Conservation (phyloP, 2,888 invertebrate species). For the Eupithecia exiguata region DNA sequence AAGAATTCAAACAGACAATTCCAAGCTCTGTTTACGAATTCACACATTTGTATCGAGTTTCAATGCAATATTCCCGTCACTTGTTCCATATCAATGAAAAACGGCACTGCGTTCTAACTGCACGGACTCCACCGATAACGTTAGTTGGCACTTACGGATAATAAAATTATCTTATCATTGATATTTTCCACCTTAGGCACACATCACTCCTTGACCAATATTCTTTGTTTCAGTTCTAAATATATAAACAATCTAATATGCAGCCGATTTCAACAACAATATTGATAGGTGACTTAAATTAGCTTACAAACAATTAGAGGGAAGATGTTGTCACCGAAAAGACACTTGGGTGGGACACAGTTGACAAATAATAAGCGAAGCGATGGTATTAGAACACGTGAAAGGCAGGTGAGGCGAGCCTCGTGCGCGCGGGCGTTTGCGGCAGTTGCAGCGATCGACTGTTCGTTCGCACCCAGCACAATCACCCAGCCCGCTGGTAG, state of each 20-base stretch:
- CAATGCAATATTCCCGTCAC: slow-evolving; percentile 53
- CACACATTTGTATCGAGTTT: slow-evolving; percentile 57
- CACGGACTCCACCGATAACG: slow-evolving; percentile 63
- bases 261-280: slow-evolving; percentile 15
- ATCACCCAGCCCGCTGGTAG: slow-evolving; percentile 18
- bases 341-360: slow-evolving; percentile 12
- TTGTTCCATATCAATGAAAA: slow-evolving; percentile 57
- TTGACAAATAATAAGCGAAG: slow-evolving; percentile 7
- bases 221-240: slow-evolving; percentile 58
- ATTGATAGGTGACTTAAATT: slow-evolving; percentile 32
- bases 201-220: slow-evolving; percentile 61
- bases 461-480: slow-evolving; percentile 54
- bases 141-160: slow-evolving; percentile 56
- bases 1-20: slow-evolving; percentile 58
- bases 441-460: slow-evolving; percentile 43
- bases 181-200: slow-evolving; percentile 66
- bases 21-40: slow-evolving; percentile 62
- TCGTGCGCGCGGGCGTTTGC: slow-evolving; percentile 60
- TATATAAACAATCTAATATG: slow-evolving; percentile 32
- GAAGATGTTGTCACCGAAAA: slow-evolving; percentile 28
- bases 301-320: slow-evolving; percentile 46
- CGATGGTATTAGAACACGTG: slow-evolving; percentile 31
- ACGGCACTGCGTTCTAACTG: slow-evolving; percentile 59
- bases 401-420: slow-evolving; percentile 63
- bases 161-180: slow-evolving; percentile 72